These are phyloP conservation scores for Drymodes brunneopygia DNA, from an alignment of 2,113 vertebrate genomes.

Conservation along the genomic window DNA sequence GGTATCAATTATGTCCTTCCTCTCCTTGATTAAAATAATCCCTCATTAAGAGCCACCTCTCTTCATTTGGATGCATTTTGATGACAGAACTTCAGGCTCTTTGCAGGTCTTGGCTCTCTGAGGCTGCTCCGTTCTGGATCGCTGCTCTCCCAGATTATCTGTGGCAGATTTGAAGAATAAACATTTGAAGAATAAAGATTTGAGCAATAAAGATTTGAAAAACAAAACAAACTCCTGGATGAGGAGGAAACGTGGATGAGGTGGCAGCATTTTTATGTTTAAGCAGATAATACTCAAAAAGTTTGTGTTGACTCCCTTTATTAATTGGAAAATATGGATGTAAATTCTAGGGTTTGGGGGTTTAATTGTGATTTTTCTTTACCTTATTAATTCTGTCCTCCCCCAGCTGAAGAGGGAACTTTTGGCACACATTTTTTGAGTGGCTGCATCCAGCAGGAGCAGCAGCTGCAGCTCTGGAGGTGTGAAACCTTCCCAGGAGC, in stretches of 20 bases:
- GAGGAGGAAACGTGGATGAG: not conserved
- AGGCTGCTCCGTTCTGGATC: not conserved
- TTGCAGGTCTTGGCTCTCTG: not conserved
- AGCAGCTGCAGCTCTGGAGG: not conserved
- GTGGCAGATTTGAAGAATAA: not conserved
- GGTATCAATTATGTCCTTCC: not conserved
- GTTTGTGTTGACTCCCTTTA: not conserved
- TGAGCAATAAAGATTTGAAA: not conserved
- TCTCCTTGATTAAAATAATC: not conserved
- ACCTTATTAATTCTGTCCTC: not conserved
- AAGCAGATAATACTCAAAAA: not conserved
- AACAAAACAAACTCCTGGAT: not conserved
- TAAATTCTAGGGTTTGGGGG: accelerated
- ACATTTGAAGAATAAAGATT: not conserved
- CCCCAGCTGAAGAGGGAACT: not conserved
- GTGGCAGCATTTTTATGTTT: not conserved
- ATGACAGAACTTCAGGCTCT: not conserved
- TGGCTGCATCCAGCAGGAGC: not conserved
- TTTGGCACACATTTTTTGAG: not conserved
- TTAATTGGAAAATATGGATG: not conserved
- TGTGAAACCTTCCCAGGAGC: not conserved
- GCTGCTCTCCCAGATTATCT: not conserved
- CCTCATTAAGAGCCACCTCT: not conserved
- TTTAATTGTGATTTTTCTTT: not conserved
- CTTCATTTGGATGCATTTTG: not conserved